Conservation (phyloP, 2,797 vertebrate genomes). For the Amblyopsis hoosieri region DNA sequence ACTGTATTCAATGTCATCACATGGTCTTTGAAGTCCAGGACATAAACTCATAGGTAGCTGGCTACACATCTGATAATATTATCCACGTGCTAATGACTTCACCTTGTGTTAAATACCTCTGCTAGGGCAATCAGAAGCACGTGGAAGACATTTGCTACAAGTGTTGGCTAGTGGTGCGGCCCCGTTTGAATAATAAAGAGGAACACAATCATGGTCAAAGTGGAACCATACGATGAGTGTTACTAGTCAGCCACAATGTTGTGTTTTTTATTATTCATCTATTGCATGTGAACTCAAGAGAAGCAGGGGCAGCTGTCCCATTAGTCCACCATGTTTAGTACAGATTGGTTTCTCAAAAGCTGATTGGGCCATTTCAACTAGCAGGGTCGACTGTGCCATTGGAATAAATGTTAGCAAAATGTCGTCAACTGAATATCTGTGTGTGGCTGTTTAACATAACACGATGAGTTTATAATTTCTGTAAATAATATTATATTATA, state of each 20-base stretch:
- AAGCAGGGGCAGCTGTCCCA: slow-evolving; percentile 9
- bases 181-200: slow-evolving; percentile 75
- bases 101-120: slow-evolving; percentile 68
- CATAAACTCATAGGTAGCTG: slow-evolving; percentile 38
- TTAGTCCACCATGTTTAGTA: background rate
- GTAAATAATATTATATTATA: too few relatives aligned
- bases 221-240: slow-evolving; percentile 73
- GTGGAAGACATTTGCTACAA: slow-evolving; percentile 73
- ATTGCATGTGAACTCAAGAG: slow-evolving; percentile 17
- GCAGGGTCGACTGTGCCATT: background rate
- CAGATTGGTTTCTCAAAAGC: background rate
- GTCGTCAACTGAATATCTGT: background rate
- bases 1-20: background rate
- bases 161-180: slow-evolving; percentile 62
- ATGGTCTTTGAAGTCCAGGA: slow-evolving; percentile 17
- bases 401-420: background rate
- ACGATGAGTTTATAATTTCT: too few relatives aligned
- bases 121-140: slow-evolving; percentile 69
- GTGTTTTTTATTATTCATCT: slow-evolving; percentile 26
- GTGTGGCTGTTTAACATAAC: background rate
- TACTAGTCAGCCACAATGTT: slow-evolving; percentile 40
- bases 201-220: slow-evolving; percentile 73
- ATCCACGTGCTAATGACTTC: slow-evolving; percentile 72
- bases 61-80: slow-evolving; percentile 66
- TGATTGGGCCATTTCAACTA: background rate